phyloP scores from a whole-genome alignment of 2,888 invertebrate species.

The Megastigmus dorsalis region DNA sequence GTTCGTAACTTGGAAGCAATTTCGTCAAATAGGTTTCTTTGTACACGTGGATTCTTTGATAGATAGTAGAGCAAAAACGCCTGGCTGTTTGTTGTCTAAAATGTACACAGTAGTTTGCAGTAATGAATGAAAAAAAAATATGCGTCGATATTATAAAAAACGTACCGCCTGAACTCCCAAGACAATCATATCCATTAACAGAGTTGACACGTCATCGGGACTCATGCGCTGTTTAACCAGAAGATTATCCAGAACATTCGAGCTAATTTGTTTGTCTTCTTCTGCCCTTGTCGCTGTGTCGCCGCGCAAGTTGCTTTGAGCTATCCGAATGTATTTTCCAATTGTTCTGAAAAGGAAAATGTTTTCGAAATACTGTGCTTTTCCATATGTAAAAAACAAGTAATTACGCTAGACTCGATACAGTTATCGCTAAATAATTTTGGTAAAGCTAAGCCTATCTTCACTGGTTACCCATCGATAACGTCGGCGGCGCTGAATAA shows the following conservation, averaged over 20 bases:
- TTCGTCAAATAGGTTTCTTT: slow-evolving; percentile 80
- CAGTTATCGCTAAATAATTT: no score
- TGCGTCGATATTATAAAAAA: slow-evolving; percentile 4
- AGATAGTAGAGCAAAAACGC: slow-evolving; percentile 81
- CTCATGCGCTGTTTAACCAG: slow-evolving; percentile 77
- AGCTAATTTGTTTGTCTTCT: slow-evolving; percentile 15
- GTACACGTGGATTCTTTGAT: slow-evolving; percentile 80
- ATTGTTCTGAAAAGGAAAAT: slow-evolving; percentile 75
- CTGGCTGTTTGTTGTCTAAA: slow-evolving; percentile 78
- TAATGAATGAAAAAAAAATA: background rate
- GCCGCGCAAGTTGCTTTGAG: background rate
- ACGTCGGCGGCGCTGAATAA: slow-evolving; percentile 79
- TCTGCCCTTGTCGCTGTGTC: slow-evolving; percentile 58
- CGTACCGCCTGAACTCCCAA: slow-evolving; percentile 81
- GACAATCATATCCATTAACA: slow-evolving; percentile 81
- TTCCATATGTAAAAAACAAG: no score
- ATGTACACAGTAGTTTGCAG: no score
- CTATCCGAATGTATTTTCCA: slow-evolving; percentile 77
- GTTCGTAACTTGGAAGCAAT: slow-evolving; percentile 72
- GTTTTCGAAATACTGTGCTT: no score
- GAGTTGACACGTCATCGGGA: slow-evolving; percentile 79
- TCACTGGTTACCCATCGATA: slow-evolving; percentile 79
- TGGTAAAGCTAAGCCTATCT: no score
- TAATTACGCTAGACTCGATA: no score
- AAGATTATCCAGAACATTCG: slow-evolving; percentile 77